Evolutionary conservation across 2,113 vertebrate genomes (phyloP).

Genomic region (Hyperoodon ampullatus): DNA sequence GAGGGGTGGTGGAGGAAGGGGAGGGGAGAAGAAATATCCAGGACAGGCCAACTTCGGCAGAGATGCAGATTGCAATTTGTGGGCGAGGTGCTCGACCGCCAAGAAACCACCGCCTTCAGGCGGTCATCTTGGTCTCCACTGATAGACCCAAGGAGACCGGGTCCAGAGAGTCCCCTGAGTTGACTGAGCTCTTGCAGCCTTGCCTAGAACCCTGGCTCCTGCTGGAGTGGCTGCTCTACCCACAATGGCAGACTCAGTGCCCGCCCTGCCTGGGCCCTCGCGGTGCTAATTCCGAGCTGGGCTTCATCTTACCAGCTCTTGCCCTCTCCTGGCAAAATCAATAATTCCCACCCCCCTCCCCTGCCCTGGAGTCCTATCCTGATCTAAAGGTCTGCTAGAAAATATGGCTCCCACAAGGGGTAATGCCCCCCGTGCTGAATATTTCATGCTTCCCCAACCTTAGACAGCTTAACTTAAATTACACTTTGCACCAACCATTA

Average conservation of each 20-base stretch:
- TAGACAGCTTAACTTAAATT: constrained; percentile 13
- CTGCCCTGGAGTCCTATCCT: background rate
- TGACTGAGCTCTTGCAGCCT: background rate
- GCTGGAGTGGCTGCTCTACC: too few relatives aligned
- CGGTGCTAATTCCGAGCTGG: accelerated
- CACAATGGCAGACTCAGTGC: background rate
- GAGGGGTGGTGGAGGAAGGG: constrained; percentile 53
- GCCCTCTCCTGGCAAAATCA: background rate
- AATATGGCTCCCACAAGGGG: background rate
- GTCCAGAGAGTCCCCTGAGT: background rate
- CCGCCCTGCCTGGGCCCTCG: background rate
- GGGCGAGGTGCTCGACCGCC: background rate
- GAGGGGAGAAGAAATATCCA: background rate
- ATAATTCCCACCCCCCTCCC: background rate
- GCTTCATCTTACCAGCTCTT: background rate
- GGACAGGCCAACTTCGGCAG: background rate
- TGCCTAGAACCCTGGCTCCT: background rate
- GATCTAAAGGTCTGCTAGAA: constrained; percentile 43
- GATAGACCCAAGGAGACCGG: background rate
- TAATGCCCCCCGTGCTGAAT: background rate
- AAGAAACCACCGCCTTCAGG: background rate
- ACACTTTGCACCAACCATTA: constrained; percentile 27
- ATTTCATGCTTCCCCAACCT: background rate
- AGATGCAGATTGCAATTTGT: background rate
- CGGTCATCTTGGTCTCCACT: background rate